phyloP scores from a whole-genome alignment of 2,888 invertebrate species.

The Caenorhabditis afra region DNA sequence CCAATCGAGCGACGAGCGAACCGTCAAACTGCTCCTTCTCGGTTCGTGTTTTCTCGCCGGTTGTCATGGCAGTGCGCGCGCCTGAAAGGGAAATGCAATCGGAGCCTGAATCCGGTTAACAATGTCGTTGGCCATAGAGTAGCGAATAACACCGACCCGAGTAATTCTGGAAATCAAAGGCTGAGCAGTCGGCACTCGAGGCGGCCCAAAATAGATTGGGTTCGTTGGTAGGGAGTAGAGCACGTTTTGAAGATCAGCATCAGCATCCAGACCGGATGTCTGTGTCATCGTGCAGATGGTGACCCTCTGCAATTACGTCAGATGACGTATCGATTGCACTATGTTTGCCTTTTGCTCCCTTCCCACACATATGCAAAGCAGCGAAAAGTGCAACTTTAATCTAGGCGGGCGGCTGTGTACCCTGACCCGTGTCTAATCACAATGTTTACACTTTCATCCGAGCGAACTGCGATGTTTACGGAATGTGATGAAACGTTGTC shows the following conservation, averaged over 20 bases:
- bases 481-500: background rate
- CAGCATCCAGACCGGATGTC: no score
- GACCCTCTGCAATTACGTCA: background rate
- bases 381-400: background rate
- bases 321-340: slow-evolving; percentile 4
- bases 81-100: background rate
- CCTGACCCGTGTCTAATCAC: slow-evolving; percentile 1
- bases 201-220: background rate
- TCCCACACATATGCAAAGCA: background rate
- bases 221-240: no score
- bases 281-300: background rate
- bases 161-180: no score
- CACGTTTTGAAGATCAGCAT: no score
- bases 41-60: slow-evolving; percentile 61
- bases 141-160: no score
- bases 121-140: no score
- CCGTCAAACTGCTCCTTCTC: slow-evolving; percentile 76
- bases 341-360: background rate
- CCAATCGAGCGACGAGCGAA: slow-evolving; percentile 70
- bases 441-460: background rate
- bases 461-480: background rate
- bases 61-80: background rate
- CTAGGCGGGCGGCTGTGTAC: background rate
- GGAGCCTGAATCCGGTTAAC: background rate
- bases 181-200: background rate